A percentile compares a stretch with the other conserved stretches of the same genome.
Conservation (phyloP, 2,888 invertebrate species). For the Luffia ferchaultella region DNA sequence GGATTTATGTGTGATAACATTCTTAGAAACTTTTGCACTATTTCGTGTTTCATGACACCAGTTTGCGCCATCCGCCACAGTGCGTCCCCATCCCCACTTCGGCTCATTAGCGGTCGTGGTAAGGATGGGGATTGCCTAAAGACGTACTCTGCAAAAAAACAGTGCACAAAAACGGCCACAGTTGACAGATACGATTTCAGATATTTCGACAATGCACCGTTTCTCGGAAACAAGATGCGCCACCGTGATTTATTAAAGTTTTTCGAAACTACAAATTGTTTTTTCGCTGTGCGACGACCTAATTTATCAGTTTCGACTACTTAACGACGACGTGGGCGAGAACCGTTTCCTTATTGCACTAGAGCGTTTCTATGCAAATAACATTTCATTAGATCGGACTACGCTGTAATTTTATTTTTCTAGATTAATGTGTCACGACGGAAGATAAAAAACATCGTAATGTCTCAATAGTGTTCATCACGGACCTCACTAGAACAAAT, state of each 20-base stretch:
- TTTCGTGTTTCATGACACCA: neutral
- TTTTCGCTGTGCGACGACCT: conserved; percentile 29
- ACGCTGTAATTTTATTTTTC: neutral
- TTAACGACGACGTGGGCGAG: conserved; percentile 19
- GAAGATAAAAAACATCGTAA: neutral
- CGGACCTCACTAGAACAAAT: conserved; percentile 20
- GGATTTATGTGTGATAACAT: too few species aligned
- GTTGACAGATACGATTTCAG: conserved; percentile 56
- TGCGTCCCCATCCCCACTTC: conserved; percentile 19
- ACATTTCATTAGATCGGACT: neutral
- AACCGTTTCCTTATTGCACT: neutral
- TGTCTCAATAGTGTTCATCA: neutral
- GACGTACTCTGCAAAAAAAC: conserved; percentile 35
- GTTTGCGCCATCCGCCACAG: neutral
- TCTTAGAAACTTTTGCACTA: neutral
- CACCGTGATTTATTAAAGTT: conserved; percentile 45
- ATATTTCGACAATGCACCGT: conserved; percentile 55
- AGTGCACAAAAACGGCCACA: conserved; percentile 21
- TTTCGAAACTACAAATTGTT: conserved; percentile 54
- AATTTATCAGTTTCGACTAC: conserved; percentile 29
- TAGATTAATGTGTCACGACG: neutral
- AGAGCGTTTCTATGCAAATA: neutral
- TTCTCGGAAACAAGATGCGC: conserved; percentile 50
- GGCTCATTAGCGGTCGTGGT: conserved; percentile 46
- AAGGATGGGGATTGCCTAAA: conserved; percentile 29